phyloP scores from a whole-genome alignment of 2,113 vertebrate genomes.

The Notechis scutatus region DNA sequence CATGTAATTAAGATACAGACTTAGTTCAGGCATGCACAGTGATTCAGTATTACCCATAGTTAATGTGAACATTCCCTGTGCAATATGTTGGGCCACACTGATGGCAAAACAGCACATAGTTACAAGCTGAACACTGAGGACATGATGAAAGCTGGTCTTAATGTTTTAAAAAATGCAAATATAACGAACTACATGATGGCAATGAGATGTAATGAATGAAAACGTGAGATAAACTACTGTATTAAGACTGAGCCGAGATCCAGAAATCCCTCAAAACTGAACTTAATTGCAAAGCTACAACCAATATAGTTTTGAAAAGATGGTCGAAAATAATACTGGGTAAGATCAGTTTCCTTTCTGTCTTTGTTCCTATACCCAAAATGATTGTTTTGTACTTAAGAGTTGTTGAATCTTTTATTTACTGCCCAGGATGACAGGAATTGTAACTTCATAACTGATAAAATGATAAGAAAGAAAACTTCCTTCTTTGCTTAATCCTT shows the following conservation, averaged over 20 bases:
- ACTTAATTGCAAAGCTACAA: neutral
- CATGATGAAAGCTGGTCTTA: neutral
- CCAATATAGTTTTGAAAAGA: neutral
- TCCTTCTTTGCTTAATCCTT: neutral
- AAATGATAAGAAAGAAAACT: neutral
- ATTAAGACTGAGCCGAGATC: neutral
- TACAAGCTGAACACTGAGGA: neutral
- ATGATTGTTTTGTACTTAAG: neutral
- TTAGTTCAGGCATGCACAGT: neutral
- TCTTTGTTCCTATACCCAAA: neutral
- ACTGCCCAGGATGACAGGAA: neutral
- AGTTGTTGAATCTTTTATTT: neutral
- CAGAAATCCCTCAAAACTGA: neutral
- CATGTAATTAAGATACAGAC: neutral
- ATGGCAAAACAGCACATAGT: neutral
- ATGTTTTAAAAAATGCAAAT: neutral
- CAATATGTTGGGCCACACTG: neutral
- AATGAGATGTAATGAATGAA: neutral
- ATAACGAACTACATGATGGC: neutral
- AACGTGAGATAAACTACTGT: neutral
- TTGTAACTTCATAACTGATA: neutral
- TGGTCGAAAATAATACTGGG: neutral
- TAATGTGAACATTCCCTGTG: neutral
- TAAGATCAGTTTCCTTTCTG: neutral
- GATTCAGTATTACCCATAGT: neutral